Base-by-base conservation (phyloP, 2,888 invertebrate genomes). In the Euplagia quadripunctaria region DNA sequence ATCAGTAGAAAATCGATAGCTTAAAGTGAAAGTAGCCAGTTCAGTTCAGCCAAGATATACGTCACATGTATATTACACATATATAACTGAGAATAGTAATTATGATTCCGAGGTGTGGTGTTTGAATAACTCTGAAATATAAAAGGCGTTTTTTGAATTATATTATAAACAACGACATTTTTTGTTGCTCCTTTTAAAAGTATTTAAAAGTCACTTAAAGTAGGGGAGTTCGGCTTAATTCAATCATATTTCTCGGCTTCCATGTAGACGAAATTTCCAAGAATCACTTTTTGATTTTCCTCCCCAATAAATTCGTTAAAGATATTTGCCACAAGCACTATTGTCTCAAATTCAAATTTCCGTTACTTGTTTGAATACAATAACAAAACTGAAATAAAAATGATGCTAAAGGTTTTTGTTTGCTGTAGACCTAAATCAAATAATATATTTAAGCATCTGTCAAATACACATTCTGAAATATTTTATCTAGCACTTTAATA, bases 271-370 rank as follows among this genome's bases (percentile, higher is more conserved):
- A 52, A 46, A 55, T 55, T 75, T 67, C 20, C 16, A 6, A 42
- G 42, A 78, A 69, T 68, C 14, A n/a, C 64, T 46, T 77, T 75
- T 49, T 58, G 0, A n/a, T 65, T 79, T 73, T 74, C 58, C 17
- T 3, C 61, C 17, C 2, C 46, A 69, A 72, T 73, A 76, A 72
- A 0, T 16, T 14, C 69, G 14, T 69, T 69, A 70, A 71, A 20
- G 31, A 58, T 68, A 31, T 78, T 76, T 67, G 11, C 52, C 7
- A 14, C 7, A 41, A 58, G 14, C n/a, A 3, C 58, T 55, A 20
- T 11, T 2, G 58, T 20, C 17, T 2, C 31, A 31, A 31, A 31
- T 31, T 51, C 12, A 46, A 49, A 31, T 61, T 58, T 68, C 43
- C 16, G 43, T 43, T 68, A 46, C 16, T 58, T 68, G 8, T 43